A percentile compares a stretch with the other conserved stretches of the same genome.
Evolutionary conservation across 2,797 vertebrate species (phyloP).

Genomic region (Peromyscus melanophrys): DNA sequence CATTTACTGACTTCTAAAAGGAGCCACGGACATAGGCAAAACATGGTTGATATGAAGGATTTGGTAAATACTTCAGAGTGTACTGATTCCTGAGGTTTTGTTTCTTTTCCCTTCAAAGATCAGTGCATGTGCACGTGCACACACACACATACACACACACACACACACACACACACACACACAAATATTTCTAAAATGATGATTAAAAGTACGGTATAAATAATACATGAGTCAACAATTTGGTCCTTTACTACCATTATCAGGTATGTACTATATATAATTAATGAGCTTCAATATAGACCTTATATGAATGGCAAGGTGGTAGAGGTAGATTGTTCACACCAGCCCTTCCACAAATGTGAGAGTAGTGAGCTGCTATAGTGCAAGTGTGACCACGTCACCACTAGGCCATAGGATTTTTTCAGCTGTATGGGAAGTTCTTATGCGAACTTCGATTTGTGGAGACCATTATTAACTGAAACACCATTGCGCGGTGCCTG

Average conservation of each 20-base stretch:
- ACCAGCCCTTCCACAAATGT: not conserved
- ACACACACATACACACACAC: too few species aligned
- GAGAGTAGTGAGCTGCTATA: too few species aligned
- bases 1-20: not conserved
- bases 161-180: not conserved
- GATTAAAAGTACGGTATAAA: not conserved
- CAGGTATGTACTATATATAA: not conserved
- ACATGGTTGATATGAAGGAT: not conserved
- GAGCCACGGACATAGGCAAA: not conserved
- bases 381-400: not conserved
- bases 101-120: not conserved
- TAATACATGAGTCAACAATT: not conserved
- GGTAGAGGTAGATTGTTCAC: not conserved
- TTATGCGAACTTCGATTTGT: too few species aligned
- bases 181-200: not conserved
- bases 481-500: accelerated
- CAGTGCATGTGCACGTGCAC: too few species aligned
- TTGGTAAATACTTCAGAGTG: not conserved
- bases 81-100: not conserved
- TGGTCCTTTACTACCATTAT: not conserved
- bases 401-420: too few species aligned
- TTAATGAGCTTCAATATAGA: not conserved
- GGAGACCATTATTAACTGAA: not conserved
- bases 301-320: not conserved
- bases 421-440: too few species aligned